These are phyloP conservation scores for Caprella mutica DNA, from an alignment of 2,888 invertebrate genomes.

Conservation along the genomic window DNA sequence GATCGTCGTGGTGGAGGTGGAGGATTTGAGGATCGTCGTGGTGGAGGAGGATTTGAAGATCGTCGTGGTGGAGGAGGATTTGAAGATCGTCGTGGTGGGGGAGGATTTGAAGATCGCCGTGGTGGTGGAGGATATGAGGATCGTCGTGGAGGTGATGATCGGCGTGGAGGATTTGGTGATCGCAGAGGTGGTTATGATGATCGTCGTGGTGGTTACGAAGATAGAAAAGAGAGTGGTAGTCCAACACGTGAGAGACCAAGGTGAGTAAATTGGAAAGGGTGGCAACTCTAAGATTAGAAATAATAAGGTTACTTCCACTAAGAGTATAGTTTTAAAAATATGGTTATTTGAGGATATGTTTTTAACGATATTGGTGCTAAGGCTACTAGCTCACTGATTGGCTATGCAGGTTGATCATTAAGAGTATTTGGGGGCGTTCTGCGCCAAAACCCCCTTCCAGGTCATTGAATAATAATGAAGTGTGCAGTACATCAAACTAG, in stretches of 20 bases:
- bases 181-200: neutral
- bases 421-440: too few relatives aligned
- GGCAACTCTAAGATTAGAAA: too few relatives aligned
- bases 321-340: too few relatives aligned
- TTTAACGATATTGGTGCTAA: too few relatives aligned
- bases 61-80: conserved; percentile 8
- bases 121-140: neutral
- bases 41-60: conserved; percentile 3
- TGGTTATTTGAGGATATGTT: too few relatives aligned
- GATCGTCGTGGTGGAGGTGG: conserved; percentile 1
- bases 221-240: neutral
- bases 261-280: neutral
- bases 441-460: too few relatives aligned
- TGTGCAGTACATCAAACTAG: too few relatives aligned
- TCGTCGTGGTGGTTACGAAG: neutral
- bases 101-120: neutral
- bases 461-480: too few relatives aligned
- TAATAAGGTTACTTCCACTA: too few relatives aligned
- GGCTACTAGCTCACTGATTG: too few relatives aligned
- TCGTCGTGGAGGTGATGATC: neutral
- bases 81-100: conserved; percentile 4
- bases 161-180: neutral
- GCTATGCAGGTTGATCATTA: too few relatives aligned
- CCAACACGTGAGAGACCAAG: conserved; percentile 2
- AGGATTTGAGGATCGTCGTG: neutral